These are phyloP conservation scores for Leucoma salicis DNA, from an alignment of 2,888 invertebrate species.

Conservation along the genomic window DNA sequence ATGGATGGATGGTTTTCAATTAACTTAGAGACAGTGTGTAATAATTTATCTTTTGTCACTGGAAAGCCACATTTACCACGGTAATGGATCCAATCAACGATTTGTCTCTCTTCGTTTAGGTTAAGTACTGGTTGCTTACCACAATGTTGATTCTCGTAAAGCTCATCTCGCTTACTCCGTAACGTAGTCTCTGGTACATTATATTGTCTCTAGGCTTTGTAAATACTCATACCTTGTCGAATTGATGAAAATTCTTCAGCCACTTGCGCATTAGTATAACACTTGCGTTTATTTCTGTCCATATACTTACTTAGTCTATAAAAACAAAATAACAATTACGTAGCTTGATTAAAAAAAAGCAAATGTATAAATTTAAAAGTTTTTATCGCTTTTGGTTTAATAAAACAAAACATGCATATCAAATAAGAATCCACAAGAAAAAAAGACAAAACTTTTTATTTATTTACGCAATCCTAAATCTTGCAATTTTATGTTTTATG, in stretches of 20 bases:
- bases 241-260: slow-evolving; percentile 11
- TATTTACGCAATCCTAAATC: not conserved
- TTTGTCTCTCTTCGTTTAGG: slow-evolving; percentile 20
- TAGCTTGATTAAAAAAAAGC: not conserved
- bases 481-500: slow-evolving; percentile 3
- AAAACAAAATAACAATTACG: slow-evolving; percentile 1
- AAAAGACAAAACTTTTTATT: slow-evolving; percentile 1
- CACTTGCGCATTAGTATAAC: not conserved
- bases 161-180: slow-evolving; percentile 16
- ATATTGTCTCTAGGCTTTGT: slow-evolving; percentile 17
- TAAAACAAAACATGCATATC: not conserved
- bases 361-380: not conserved
- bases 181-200: slow-evolving; percentile 21
- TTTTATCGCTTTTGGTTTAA: not conserved
- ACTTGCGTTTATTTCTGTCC: slow-evolving; percentile 2
- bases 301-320: slow-evolving; percentile 2
- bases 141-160: slow-evolving; percentile 14
- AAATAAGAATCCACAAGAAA: not conserved
- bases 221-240: slow-evolving; percentile 13
- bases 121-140: slow-evolving; percentile 22
- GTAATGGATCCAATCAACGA: slow-evolving; percentile 29
- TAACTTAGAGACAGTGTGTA: slow-evolving; percentile 17
- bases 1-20: slow-evolving; percentile 21
- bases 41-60: slow-evolving; percentile 24
- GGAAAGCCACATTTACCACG: slow-evolving; percentile 23